Conservation (phyloP, 2,888 invertebrate species). For the Acronicta psi region DNA sequence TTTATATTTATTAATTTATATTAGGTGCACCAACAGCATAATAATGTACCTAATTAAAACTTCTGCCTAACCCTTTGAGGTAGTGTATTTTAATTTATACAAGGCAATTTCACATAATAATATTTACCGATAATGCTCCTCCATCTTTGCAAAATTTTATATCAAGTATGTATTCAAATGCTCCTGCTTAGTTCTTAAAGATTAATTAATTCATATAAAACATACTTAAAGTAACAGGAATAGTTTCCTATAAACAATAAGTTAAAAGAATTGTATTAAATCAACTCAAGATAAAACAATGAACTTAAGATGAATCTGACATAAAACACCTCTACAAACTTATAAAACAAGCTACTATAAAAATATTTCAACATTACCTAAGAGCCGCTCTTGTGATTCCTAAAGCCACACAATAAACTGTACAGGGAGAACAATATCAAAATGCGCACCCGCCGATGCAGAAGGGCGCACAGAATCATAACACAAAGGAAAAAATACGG, state of each 20-base stretch:
- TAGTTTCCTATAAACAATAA: not conserved
- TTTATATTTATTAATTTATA: no score
- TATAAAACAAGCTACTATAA: slow-evolving; percentile 25
- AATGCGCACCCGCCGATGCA: slow-evolving; percentile 72
- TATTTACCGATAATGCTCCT: no score
- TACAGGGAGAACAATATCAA: slow-evolving; percentile 67
- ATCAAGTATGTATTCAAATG: no score
- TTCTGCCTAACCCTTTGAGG: no score
- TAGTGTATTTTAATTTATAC: no score
- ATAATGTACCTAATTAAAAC: no score
- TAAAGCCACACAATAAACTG: slow-evolving; percentile 72
- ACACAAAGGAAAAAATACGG: slow-evolving; percentile 86
- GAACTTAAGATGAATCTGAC: slow-evolving; percentile 8
- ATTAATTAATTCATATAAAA: no score
- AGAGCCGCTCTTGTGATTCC: slow-evolving; percentile 54
- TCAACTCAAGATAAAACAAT: slow-evolving; percentile 1
- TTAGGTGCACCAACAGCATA: no score
- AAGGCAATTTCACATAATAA: no score
- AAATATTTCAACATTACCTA: slow-evolving; percentile 33
- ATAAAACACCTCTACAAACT: not conserved
- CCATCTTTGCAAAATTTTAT: no score
- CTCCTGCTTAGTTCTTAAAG: no score
- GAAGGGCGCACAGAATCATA: slow-evolving; percentile 81
- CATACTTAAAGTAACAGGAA: no score
- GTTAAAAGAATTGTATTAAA: not conserved